Evolutionary conservation across 2,888 invertebrate genomes (phyloP).

Genomic region (Druceiella hillmani): DNA sequence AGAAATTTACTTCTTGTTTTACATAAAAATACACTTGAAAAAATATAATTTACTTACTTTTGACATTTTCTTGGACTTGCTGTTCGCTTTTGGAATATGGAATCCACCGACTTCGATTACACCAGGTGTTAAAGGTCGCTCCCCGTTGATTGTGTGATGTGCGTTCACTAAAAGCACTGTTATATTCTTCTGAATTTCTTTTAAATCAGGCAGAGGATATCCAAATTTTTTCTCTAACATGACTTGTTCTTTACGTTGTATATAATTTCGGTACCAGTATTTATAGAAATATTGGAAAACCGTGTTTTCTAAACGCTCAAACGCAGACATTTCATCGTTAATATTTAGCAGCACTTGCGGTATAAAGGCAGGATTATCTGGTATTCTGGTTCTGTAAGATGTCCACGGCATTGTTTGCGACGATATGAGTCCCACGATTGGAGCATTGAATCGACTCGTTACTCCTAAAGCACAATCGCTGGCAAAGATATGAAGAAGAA

Average conservation of each 20-base stretch:
- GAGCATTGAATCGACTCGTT: constrained; percentile 51
- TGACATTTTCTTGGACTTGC: no score
- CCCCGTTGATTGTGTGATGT: constrained; percentile 54
- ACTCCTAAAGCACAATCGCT: constrained; percentile 61
- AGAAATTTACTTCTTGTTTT: no score
- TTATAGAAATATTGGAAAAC: constrained; percentile 32
- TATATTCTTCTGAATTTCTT: constrained; percentile 46
- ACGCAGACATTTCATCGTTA: constrained; percentile 44
- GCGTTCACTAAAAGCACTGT: constrained; percentile 55
- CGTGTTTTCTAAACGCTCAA: constrained; percentile 42
- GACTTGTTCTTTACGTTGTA: constrained; percentile 35
- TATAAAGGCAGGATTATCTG: constrained; percentile 48
- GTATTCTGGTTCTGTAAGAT: constrained; percentile 38
- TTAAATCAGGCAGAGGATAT: constrained; percentile 43
- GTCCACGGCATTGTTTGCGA: constrained; percentile 56
- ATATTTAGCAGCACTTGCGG: constrained; percentile 50
- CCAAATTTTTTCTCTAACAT: constrained; percentile 44
- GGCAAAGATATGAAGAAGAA: constrained; percentile 58
- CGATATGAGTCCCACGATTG: constrained; percentile 52
- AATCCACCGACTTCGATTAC: constrained; percentile 61
- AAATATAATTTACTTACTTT: no score
- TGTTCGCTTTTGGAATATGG: no score
- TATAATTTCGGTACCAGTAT: constrained; percentile 33
- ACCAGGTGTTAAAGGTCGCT: constrained; percentile 50
- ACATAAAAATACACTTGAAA: no score